Conservation (phyloP, 2,888 invertebrate genomes). For the Phasia obesa region DNA sequence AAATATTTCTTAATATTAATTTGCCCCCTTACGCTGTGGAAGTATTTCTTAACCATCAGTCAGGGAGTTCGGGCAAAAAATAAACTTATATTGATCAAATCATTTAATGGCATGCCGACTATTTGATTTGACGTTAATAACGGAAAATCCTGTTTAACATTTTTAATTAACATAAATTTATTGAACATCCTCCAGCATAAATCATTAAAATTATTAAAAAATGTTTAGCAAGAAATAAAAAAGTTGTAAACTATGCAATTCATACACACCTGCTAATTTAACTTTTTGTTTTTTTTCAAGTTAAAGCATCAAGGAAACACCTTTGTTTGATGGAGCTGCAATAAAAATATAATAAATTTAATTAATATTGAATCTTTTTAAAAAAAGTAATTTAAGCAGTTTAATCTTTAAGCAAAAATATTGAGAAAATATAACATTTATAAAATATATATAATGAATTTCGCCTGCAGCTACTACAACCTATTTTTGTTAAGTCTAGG, state of each 20-base stretch:
- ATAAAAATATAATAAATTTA: conserved; percentile 57
- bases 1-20: no score
- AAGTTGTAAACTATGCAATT: conserved; percentile 1
- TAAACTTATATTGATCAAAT: no score
- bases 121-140: no score
- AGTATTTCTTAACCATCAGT: no score
- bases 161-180: conserved; percentile 41
- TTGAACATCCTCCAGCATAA: conserved; percentile 52
- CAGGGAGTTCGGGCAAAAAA: no score
- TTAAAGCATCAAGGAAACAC: conserved; percentile 48
- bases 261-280: conserved; percentile 63
- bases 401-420: not conserved
- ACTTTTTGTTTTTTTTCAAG: conserved; percentile 32
- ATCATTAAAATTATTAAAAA: conserved; percentile 47
- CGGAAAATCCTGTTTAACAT: conserved; percentile 58
- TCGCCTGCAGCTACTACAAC: not conserved
- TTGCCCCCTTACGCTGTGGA: no score
- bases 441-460: conserved; percentile 15
- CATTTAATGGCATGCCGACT: no score
- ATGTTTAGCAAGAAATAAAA: conserved; percentile 5
- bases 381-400: not conserved
- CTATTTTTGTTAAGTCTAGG: not conserved
- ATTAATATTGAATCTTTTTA: conserved; percentile 41
- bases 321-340: conserved; percentile 55
- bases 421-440: no score